A percentile compares a stretch with the other conserved stretches of the same genome.
Evolutionary conservation across 2,797 vertebrate genomes (phyloP).

Genomic region (Tiaroga cobitis): DNA sequence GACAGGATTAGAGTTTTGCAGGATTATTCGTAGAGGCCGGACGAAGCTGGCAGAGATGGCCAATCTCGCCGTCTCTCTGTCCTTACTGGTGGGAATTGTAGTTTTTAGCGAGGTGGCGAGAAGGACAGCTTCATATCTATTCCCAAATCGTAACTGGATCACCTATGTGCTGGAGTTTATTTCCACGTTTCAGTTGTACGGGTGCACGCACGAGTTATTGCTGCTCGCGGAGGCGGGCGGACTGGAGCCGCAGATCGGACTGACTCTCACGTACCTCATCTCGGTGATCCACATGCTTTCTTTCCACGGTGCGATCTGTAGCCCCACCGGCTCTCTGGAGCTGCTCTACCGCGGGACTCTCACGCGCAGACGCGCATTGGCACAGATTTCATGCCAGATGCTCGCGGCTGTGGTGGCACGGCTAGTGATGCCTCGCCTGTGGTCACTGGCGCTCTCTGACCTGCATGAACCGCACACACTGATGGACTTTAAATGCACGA

Average conservation of each 20-base stretch:
- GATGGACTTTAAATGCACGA: constrained; percentile 69
- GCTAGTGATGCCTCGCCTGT: constrained; percentile 69
- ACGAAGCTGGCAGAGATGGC: constrained; percentile 54
- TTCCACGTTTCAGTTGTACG: constrained; percentile 89
- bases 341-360: constrained; percentile 70
- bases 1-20: background rate
- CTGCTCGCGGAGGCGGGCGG: constrained; percentile 75
- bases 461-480: constrained; percentile 74
- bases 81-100: constrained; percentile 73
- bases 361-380: constrained; percentile 57
- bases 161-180: constrained; percentile 79
- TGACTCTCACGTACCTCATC: constrained; percentile 83
- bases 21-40: no score
- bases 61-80: constrained; percentile 76
- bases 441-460: constrained; percentile 78
- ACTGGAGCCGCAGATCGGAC: constrained; percentile 73
- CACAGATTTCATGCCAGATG: constrained; percentile 77
- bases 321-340: constrained; percentile 82
- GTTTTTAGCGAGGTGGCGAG: constrained; percentile 59
- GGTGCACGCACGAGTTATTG: constrained; percentile 87
- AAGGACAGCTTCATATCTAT: constrained; percentile 28
- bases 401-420: constrained; percentile 74
- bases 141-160: constrained; percentile 29
- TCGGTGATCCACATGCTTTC: constrained; percentile 83
- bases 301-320: constrained; percentile 79